phyloP scores from a whole-genome alignment of 1,140 invertebrate genomes.

The Macrosteles quadrilineatus region DNA sequence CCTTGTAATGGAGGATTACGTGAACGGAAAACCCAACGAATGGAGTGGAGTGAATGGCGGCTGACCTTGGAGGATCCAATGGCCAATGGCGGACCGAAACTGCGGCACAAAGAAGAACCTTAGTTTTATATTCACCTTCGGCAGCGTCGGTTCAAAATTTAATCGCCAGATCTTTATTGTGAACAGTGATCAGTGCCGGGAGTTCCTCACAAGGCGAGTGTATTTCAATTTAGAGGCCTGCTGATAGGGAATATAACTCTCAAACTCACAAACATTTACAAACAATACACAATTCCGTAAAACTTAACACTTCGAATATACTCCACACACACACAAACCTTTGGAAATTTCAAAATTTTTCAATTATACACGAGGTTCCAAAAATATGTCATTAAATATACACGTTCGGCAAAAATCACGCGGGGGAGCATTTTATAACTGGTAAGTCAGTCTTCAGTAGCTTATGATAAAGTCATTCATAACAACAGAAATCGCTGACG shows the following conservation, averaged over 20 bases:
- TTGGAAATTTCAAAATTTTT: neutral
- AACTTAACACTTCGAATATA: neutral
- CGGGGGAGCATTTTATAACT: neutral
- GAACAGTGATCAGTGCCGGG: neutral
- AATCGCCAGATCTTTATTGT: neutral
- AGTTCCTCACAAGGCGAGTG: neutral
- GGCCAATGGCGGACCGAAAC: neutral
- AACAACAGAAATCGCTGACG: too few relatives aligned
- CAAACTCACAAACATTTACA: neutral
- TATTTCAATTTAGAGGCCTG: neutral
- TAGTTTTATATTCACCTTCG: constrained; percentile 20
- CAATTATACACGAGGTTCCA: neutral
- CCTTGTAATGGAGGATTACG: constrained; percentile 11
- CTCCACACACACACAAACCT: too few relatives aligned
- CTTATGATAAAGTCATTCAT: neutral
- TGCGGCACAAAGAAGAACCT: constrained; percentile 5
- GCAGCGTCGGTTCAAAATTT: constrained; percentile 3
- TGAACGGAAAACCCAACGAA: constrained; percentile 9
- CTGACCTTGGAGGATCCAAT: neutral
- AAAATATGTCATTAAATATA: neutral
- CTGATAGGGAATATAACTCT: constrained; percentile 8
- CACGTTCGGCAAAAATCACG: neutral
- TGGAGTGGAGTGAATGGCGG: neutral
- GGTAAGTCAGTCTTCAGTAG: neutral
- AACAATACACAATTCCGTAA: neutral